phyloP scores from a whole-genome alignment of 2,888 invertebrate species.

The Xestobium rufovillosum region DNA sequence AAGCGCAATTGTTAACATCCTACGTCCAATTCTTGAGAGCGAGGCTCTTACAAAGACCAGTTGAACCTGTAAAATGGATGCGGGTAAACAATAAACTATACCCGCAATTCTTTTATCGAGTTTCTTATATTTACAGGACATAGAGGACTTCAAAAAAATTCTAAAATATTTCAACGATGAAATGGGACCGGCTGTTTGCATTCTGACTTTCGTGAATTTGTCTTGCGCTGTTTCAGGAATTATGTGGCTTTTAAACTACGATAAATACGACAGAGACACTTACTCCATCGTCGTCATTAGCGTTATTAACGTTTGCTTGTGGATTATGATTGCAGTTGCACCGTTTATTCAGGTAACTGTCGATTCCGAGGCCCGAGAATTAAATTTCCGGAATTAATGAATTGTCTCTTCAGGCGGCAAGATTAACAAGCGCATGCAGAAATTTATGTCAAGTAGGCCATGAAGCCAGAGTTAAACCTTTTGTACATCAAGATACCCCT shows the following conservation, averaged over 20 bases:
- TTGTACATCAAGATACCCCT: constrained; percentile 71
- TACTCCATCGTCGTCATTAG: constrained; percentile 54
- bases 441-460: constrained; percentile 69
- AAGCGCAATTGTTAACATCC: constrained; percentile 68
- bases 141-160: constrained; percentile 70
- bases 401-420: constrained; percentile 57
- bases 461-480: constrained; percentile 69
- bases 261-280: constrained; percentile 52
- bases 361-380: constrained; percentile 5
- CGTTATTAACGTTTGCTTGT: constrained; percentile 53
- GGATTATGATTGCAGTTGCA: constrained; percentile 57
- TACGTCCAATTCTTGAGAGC: constrained; percentile 66
- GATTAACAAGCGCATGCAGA: constrained; percentile 64
- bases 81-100: constrained; percentile 46
- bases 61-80: constrained; percentile 72
- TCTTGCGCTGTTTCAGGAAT: constrained; percentile 65
- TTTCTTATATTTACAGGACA: constrained; percentile 51
- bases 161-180: constrained; percentile 70
- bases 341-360: constrained; percentile 64
- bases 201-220: constrained; percentile 67
- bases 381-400: not conserved
- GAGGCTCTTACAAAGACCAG: constrained; percentile 63
- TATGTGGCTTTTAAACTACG: constrained; percentile 57
- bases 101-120: not conserved
- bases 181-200: constrained; percentile 66